Evolutionary conservation across 2,113 vertebrate species (phyloP), one percentile per base, ranked within the genome.

Genomic region (Anarhynchus alexandrinus): DNA sequence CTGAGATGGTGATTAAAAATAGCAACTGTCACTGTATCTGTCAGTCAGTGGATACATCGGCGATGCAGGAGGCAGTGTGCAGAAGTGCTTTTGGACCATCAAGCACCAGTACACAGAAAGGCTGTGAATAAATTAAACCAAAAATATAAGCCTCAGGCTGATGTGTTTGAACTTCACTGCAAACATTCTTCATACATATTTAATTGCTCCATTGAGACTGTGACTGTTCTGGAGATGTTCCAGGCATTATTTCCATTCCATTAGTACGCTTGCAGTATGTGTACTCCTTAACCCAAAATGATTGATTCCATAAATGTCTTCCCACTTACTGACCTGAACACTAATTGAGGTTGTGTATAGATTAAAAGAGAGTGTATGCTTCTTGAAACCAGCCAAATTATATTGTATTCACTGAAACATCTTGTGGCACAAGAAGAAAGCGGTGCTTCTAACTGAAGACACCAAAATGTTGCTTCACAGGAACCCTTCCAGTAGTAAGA

Each of bases 141-240:
- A 97, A 98, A 97, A 97, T 89, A 97, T 71, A 98, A 97, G 97
- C 94, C 96, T 93, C 65, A 92, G 82, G 94, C 97, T 97, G 96
- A 97, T 95, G 97, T 96, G 93, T 97, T 98, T 98, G 97, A 98
- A 98, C 97, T 98, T 97, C 97, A 97, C 95, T 87, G 97, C 95
- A 97, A 98, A 98, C 96, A 96, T 96, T 97, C 93, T 97, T 98
- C 98, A 98, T 98, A 97, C 97, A 98, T 98, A 98, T 98, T 98
- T 98, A 98, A 98, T 98, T 95, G 96, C 91, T 98, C 97, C 97
- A 92, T 45, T 89, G 98, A 98, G 98, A 98, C 92, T 70, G 78
- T 92, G 93, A 89, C 93, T 95, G 47, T 96, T 98, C 94, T 98
- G 97, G 98, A 98, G 95, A 97, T 64, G 88, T 96, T 98, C 98